phyloP scores from a whole-genome alignment of 35 echinoderm and acorn worm genomes.

The Heliocidaris erythrogramma region DNA sequence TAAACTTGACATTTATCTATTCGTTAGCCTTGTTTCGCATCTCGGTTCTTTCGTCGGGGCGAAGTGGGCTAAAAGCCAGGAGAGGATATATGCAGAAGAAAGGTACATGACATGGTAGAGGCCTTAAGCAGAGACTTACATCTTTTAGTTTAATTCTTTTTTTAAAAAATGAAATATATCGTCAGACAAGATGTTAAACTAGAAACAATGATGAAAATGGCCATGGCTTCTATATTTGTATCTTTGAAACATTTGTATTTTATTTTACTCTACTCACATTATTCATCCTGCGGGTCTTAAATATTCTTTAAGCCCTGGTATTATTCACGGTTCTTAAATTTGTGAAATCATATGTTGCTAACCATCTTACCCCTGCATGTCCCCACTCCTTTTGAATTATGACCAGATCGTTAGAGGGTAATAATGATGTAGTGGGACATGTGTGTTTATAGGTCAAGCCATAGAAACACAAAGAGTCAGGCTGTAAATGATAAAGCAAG shows the following conservation, averaged over 20 bases:
- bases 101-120: background rate
- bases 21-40: background rate
- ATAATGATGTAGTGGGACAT: background rate
- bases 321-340: too few species aligned
- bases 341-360: background rate
- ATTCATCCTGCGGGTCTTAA: too few species aligned
- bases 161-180: background rate
- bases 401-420: background rate
- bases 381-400: background rate
- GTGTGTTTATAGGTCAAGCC: background rate
- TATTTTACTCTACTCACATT: too few species aligned
- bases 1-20: slow-evolving; percentile 6
- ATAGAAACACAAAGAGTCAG: background rate
- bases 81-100: background rate
- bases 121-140: background rate
- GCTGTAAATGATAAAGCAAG: background rate
- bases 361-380: background rate
- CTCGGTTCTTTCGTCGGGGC: background rate
- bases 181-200: too few species aligned
- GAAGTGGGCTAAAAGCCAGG: background rate
- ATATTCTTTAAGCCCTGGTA: too few species aligned
- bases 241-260: too few species aligned
- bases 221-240: too few species aligned
- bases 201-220: too few species aligned
- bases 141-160: background rate